Evolutionary conservation across 2,888 invertebrate genomes (phyloP), one percentile per base, ranked within the genome.

Genomic region (Leucania comma): DNA sequence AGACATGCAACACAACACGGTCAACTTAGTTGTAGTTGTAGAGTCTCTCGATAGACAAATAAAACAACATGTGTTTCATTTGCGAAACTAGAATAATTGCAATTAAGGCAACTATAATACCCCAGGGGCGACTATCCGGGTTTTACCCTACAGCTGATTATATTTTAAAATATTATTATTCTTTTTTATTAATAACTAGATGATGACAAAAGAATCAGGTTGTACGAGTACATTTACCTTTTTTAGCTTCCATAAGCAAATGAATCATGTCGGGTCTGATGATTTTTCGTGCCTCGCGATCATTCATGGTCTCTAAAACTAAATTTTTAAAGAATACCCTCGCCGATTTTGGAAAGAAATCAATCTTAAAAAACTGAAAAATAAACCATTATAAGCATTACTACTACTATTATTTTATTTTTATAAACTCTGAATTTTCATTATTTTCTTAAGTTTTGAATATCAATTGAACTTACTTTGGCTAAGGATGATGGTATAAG

Each of bases 231-330:
- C 17, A 9, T n/a, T n/a, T 70, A 91, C 94, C 95, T 87, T 94
- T 95, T 72, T 93, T 95, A 17, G 96, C 95, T 83, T 96, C 95
- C 93, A 97, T 93, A 0, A 97, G 88, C 14, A 97, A 80, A 65
- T 97, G 94, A 24, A 97, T 96, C 96, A 97, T 96, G 72, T 96
- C 96, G 0, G 93, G 93, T 22, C 96, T 90, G 20, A 93, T 82
- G 17, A 95, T 93, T 1, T 93, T 87, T 1, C 90, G 69, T 26
- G 86, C 69, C 48, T 94, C 91, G 0, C 96, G 89, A 1, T 93
- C 85, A 53, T 87, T 85, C 90, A 96, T 96, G 1, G 95, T 91
- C 1, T 84, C 88, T 17, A 89, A 70, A 3, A 96, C 93, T 42
- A 95, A 66, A 0, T 86, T 80, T 22, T 82, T 89, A 66, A 96